Conservation (phyloP, 2,888 invertebrate species). For the Cantharis rustica region DNA sequence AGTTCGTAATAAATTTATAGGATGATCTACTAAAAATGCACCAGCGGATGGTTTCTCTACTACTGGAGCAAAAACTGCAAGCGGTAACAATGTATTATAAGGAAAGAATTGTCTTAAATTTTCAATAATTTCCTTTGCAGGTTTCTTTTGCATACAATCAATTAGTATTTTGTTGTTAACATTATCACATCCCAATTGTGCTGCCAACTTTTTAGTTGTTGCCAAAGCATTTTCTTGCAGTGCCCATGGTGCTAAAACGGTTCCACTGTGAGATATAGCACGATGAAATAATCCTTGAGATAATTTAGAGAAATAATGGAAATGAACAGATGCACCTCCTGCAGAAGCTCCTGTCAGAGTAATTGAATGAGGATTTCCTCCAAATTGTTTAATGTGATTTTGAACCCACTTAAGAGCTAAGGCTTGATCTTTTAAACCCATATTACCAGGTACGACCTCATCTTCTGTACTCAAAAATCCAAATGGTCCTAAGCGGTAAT, state of each 20-base stretch:
- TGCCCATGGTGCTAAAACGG: conserved; percentile 62
- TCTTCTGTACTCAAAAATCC: conserved; percentile 9
- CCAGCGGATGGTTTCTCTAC: conserved; percentile 52
- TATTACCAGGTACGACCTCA: neutral
- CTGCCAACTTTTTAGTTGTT: conserved; percentile 64
- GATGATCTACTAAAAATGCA: conserved; percentile 66
- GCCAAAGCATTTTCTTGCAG: conserved; percentile 60
- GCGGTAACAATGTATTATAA: conserved; percentile 47
- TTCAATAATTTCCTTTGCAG: conserved; percentile 62
- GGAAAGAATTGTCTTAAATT: conserved; percentile 47
- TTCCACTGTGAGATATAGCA: conserved; percentile 71
- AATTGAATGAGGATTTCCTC: conserved; percentile 68
- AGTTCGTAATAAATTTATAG: conserved; percentile 61
- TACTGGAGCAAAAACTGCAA: conserved; percentile 66
- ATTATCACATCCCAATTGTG: conserved; percentile 66
- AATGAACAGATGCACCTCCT: conserved; percentile 72
- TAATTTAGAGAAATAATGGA: conserved; percentile 67
- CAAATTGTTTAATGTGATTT: conserved; percentile 57
- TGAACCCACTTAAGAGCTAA: conserved; percentile 67
- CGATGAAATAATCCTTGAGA: conserved; percentile 59
- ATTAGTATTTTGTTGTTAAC: conserved; percentile 59
- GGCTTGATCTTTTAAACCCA: conserved; percentile 65
- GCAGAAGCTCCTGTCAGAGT: conserved; percentile 70
- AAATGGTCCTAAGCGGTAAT: conserved; percentile 8
- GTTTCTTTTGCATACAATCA: conserved; percentile 64